Evolutionary conservation across 1,140 invertebrate species (phyloP).

Genomic region (Drosophila cardini): DNA sequence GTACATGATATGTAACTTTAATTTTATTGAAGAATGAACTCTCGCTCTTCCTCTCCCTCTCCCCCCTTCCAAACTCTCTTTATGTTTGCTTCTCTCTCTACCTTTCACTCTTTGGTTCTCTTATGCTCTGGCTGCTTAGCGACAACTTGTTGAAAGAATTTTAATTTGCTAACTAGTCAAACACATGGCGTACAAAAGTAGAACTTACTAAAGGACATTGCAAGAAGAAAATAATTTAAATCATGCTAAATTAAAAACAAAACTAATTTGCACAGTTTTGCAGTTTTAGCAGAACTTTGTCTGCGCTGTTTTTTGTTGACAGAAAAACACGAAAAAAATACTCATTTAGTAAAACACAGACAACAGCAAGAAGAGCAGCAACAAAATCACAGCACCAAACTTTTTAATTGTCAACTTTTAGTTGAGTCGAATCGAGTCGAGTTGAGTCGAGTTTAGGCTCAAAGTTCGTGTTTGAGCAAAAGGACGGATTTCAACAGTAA

Average conservation of each 20-base stretch:
- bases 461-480: conserved; percentile 25
- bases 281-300: conserved; percentile 65
- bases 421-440: conserved; percentile 49
- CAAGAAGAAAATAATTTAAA: conserved; percentile 60
- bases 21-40: conserved; percentile 62
- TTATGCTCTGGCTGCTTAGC: not conserved
- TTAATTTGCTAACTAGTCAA: conserved; percentile 55
- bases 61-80: not conserved
- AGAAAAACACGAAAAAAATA: conserved; percentile 59
- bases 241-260: conserved; percentile 66
- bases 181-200: conserved; percentile 24
- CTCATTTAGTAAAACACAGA: conserved; percentile 55
- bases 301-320: conserved; percentile 46
- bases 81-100: no score
- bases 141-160: conserved; percentile 70
- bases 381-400: conserved; percentile 56
- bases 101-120: not conserved
- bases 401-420: conserved; percentile 82
- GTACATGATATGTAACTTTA: conserved; percentile 62
- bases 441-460: conserved; percentile 24
- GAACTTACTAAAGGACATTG: conserved; percentile 22
- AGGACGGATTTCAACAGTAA: conserved; percentile 11
- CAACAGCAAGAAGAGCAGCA: conserved; percentile 40
- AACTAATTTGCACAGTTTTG: conserved; percentile 79
- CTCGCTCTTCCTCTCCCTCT: not conserved